A percentile compares a stretch with the other conserved stretches of the same genome.
Conservation (phyloP, 1,140 invertebrate genomes). For the Phocides pigmalion region DNA sequence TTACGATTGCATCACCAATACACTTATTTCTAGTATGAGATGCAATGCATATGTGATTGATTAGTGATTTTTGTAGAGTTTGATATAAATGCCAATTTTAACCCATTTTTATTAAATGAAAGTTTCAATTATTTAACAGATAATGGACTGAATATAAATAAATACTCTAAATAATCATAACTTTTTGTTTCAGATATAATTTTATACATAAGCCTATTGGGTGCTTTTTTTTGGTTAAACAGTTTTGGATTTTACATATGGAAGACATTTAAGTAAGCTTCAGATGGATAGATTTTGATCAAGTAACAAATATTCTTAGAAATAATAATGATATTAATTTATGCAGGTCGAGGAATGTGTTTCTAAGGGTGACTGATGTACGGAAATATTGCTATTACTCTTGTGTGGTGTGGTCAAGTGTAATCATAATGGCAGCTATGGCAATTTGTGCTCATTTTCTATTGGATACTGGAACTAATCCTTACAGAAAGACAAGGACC, state of each 20-base stretch:
- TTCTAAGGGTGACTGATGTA: constrained; percentile 91
- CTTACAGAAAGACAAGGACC: constrained; percentile 75
- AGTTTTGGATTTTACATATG: constrained; percentile 93
- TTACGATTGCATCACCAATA: too few species aligned
- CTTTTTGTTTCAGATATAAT: constrained; percentile 87
- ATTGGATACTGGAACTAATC: constrained; percentile 86
- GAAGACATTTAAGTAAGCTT: constrained; percentile 90
- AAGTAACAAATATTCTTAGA: constrained; percentile 26
- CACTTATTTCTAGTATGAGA: too few species aligned
- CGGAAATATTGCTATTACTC: constrained; percentile 94
- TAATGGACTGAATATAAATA: too few species aligned
- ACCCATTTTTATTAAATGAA: too few species aligned
- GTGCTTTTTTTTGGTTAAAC: constrained; percentile 93
- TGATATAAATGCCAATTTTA: too few species aligned
- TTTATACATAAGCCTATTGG: constrained; percentile 89
- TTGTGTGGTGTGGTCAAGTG: constrained; percentile 90
- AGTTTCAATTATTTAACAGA: too few species aligned
- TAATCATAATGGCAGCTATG: constrained; percentile 87
- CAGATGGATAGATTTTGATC: constrained; percentile 23
- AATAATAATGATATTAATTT: constrained; percentile 36
- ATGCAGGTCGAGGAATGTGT: constrained; percentile 91
- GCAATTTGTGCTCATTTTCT: constrained; percentile 92
- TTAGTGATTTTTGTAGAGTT: too few species aligned
- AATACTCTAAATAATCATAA: too few species aligned
- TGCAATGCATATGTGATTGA: too few species aligned